phyloP scores from a whole-genome alignment of 2,888 invertebrate genomes.

The Dioctria linearis region DNA sequence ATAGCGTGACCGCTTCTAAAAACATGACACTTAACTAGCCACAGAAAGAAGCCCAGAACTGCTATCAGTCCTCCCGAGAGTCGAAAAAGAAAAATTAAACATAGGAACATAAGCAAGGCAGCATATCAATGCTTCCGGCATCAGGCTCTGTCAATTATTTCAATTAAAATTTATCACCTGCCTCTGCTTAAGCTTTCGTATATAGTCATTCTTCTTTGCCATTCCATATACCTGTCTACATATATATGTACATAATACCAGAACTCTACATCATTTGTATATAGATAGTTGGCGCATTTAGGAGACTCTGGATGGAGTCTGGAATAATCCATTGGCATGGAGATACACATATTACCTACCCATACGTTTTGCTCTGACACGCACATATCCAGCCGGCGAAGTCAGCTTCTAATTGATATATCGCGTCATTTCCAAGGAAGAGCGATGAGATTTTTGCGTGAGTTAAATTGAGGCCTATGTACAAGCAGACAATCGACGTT shows the following conservation, averaged over 20 bases:
- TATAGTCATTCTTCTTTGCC: background rate
- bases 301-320: too few species aligned
- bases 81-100: constrained; percentile 11
- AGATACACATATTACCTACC: background rate
- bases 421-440: constrained; percentile 47
- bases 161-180: constrained; percentile 55
- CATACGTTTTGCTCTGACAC: constrained; percentile 29
- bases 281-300: constrained; percentile 10
- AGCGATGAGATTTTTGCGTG: constrained; percentile 53
- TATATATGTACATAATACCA: background rate
- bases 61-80: background rate
- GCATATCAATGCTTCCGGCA: constrained; percentile 50
- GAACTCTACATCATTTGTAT: background rate
- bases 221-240: constrained; percentile 3
- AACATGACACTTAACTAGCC: constrained; percentile 51
- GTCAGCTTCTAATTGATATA: constrained; percentile 51
- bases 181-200: constrained; percentile 45
- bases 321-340: background rate
- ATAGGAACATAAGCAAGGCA: background rate
- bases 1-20: constrained; percentile 45
- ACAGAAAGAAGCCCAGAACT: background rate
- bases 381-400: constrained; percentile 26
- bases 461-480: constrained; percentile 46
- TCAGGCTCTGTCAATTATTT: constrained; percentile 49
- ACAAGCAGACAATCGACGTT: constrained; percentile 43